Evolutionary conservation across 2,113 vertebrate genomes (phyloP), one percentile per base, ranked within the genome.

Genomic region (Neofelis nebulosa): DNA sequence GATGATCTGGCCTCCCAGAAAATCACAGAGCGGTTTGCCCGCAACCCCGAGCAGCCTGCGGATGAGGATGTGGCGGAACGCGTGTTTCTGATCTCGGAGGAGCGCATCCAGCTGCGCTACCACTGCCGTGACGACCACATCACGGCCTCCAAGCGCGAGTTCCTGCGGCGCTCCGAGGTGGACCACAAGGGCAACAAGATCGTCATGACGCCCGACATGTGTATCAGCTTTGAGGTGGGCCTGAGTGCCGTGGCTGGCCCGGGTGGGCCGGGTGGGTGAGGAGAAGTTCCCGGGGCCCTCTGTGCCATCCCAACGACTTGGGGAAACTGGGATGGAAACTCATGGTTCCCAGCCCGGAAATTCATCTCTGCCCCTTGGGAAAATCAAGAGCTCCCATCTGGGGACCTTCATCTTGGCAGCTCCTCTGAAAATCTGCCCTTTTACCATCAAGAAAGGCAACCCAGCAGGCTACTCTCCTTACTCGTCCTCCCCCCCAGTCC

Each of bases 11-110:
- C 89, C 6, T 7, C 36, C 91, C 96, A 99, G 99, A 99, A 99
- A 98, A 99, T 99, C 97, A 99, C 99, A 18, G 99, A 99, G 98
- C 96, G 90, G 63, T 99, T 99, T 98, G 97, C 97, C 68, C 99
- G 99, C 95, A 99, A 99, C 97, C 88, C 9, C 0, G 97, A 93
- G 14, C 99, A 99, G 97, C 97, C 98, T 0, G 99, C 99, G 3
- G 98, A 98, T 0, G 98, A 99, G 80, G 99, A 99, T 3, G 97
- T 99, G 89, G 99, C 99, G 0, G 98, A 99, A 97, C 98, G 99
- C 5, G 71, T 98, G 71, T 99, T 99, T 91, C 93, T 98, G 52
- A 92, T 99, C 16, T 0, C 33, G 0, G 98, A 99, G 2, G 98
- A 99, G 9, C 91, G 33, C 19, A 99, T 99, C 48, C 97, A 99